Evolutionary conservation across 2,113 vertebrate species (phyloP), one percentile per base, ranked within the genome.

Genomic region (Podocnemis expansa): DNA sequence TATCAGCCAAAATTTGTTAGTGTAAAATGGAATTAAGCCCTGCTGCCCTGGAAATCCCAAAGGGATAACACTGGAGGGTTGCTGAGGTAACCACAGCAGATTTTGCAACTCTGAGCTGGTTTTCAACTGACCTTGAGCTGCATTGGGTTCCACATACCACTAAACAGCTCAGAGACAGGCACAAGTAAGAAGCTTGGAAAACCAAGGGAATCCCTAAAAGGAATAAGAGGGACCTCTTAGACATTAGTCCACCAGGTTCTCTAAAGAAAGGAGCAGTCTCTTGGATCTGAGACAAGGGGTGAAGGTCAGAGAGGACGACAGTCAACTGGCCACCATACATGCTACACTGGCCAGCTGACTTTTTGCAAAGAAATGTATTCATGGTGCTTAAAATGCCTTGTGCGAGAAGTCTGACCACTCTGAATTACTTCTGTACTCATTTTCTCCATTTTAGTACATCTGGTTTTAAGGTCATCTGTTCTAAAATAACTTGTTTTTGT

Each of bases 271-370:
- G 21, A 85, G 81, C 6, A 21, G 83, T 85, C 76, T 84, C 73
- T 83, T 63, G 80, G 83, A 93, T 76, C 29, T 17, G 89, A 82
- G 81, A 67, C 81, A 76, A 2, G 38, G 22, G 83, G 80, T 56
- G 85, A 86, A 92, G 79, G 83, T 91, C 84, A 96, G 52, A 78
- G 63, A 54, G 84, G 31, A 63, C 41, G 88, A 52, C 51, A 86
- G 94, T 14, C 29, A 89, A n/a, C n/a, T n/a, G n/a, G n/a, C n/a
- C n/a, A n/a, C n/a, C n/a, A n/a, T n/a, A n/a, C n/a, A n/a, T n/a
- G n/a, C n/a, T n/a, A n/a, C n/a, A n/a, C n/a, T n/a, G n/a, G n/a
- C n/a, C n/a, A n/a, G n/a, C n/a, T n/a, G n/a, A n/a, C n/a, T n/a
- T n/a, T n/a, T n/a, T n/a, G n/a, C n/a, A n/a, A n/a, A n/a, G n/a